Base-by-base conservation (phyloP, 2,797 vertebrate genomes). In the Gallinago solitaria region DNA sequence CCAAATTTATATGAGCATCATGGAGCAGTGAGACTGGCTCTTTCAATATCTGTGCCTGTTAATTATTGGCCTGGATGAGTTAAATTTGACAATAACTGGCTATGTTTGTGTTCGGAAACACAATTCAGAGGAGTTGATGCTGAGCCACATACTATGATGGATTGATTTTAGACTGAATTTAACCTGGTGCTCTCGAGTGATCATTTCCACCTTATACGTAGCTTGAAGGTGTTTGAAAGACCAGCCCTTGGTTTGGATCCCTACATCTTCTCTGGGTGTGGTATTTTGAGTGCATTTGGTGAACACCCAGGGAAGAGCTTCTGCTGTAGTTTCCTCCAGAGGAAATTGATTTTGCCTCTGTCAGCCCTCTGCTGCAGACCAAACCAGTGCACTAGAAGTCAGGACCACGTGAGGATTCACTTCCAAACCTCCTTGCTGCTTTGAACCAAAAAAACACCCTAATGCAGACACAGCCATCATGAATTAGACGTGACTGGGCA, bases 171-270 rank as follows among this genome's bases (percentile, higher is more conserved):
- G 50, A 56, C 9, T 9, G 48, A 13, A 51, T 33, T 41, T 70
- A 25, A 41, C 21, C 12, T 50, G 18, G 20, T 17, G 10, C 5
- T 35, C 48, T 70, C 39, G 25, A 68, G 5, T 14, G 41, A 68
- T 6, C 3, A 11, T 61, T 78, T 37, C 20, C 2, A 25, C 13
- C 15, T 56, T 11, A 2, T 3, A 3, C 1, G 4, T 43, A 57
- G 33, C 19, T 61, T 51, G 73, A 43, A 64, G 61, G 9, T 59
- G 28, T 20, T 33, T 11, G 23, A 41, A 85, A 23, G 41, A 61
- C 12, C 17, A 23, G 6, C 7, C 16, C 37, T 48, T 56, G 28
- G 21, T 56, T 48, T 88, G 51, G 23, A 56, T 71, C 28, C 43
- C 39, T n/a, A 11, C 5, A 50, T 1, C 3, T 14, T 2, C 0